phyloP scores from a whole-genome alignment of 2,113 vertebrate species.

The Ammodramus savannarum region DNA sequence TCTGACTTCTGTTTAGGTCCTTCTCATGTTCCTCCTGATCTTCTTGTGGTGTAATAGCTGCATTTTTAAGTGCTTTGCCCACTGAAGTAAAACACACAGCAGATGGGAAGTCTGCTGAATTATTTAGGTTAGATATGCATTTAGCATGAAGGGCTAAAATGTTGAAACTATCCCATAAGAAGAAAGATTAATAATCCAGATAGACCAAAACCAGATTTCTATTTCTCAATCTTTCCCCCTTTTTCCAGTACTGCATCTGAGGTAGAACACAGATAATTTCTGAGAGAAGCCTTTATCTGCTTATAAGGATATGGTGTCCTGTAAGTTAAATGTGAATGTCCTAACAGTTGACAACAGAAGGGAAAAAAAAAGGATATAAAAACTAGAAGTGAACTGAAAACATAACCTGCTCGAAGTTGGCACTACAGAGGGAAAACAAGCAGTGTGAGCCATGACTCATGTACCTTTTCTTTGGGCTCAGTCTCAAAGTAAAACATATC shows the following conservation, averaged over 20 bases:
- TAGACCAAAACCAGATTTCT: not conserved
- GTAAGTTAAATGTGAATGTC: not conserved
- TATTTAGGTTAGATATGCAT: not conserved
- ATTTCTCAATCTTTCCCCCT: not conserved
- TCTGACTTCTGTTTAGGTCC: not conserved
- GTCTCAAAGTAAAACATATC: not conserved
- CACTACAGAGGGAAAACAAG: not conserved
- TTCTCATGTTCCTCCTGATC: not conserved
- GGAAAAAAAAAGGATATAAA: not conserved
- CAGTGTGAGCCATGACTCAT: not conserved
- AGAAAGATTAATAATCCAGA: not conserved
- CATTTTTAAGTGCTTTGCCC: not conserved
- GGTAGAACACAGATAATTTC: not conserved
- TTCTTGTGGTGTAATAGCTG: not conserved
- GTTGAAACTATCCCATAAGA: not conserved
- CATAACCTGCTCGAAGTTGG: not conserved
- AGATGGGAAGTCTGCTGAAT: not conserved
- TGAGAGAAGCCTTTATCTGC: not conserved
- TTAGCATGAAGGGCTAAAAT: not conserved
- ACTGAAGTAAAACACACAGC: not conserved
- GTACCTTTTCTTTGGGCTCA: not conserved
- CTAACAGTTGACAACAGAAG: not conserved
- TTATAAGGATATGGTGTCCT: not conserved
- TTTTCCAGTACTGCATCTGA: not conserved
- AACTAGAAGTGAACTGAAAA: not conserved